Conservation (phyloP, 2,888 invertebrate species). For the Callyntrura sp. region DNA sequence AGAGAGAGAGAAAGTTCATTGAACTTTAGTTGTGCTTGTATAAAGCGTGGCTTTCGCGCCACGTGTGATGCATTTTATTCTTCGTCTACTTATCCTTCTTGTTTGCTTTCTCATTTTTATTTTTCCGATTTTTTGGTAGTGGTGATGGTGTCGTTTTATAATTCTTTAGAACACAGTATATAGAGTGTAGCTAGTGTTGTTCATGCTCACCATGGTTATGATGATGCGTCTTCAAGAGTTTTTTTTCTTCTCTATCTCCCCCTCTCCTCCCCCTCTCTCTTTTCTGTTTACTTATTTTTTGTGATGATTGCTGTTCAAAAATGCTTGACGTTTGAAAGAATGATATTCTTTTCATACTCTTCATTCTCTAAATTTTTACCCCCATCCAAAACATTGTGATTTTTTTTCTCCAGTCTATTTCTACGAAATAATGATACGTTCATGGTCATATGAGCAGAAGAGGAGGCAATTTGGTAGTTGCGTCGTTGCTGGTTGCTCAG, state of each 20-base stretch:
- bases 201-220: slow-evolving; percentile 24
- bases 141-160: background rate
- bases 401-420: background rate
- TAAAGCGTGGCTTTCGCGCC: slow-evolving; percentile 82
- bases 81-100: slow-evolving; percentile 50
- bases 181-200: slow-evolving; percentile 9
- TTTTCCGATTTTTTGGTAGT: background rate
- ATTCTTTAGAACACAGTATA: background rate
- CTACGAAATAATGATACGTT: slow-evolving; percentile 38
- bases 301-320: slow-evolving; percentile 21
- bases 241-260: no score
- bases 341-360: background rate
- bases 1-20: slow-evolving; percentile 78
- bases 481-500: background rate
- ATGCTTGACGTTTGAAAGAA: background rate
- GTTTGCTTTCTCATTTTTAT: slow-evolving; percentile 47
- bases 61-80: slow-evolving; percentile 82
- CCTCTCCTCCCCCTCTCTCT: slow-evolving; percentile 16
- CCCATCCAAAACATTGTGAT: background rate
- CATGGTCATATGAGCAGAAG: background rate
- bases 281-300: background rate
- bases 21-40: slow-evolving; percentile 75
- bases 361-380: background rate
- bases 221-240: slow-evolving; percentile 48
- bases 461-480: background rate